A percentile compares a stretch with the other conserved stretches of the same genome.
phyloP scores from a whole-genome alignment of 2,113 vertebrate genomes.

The Odontophorus gujanensis region DNA sequence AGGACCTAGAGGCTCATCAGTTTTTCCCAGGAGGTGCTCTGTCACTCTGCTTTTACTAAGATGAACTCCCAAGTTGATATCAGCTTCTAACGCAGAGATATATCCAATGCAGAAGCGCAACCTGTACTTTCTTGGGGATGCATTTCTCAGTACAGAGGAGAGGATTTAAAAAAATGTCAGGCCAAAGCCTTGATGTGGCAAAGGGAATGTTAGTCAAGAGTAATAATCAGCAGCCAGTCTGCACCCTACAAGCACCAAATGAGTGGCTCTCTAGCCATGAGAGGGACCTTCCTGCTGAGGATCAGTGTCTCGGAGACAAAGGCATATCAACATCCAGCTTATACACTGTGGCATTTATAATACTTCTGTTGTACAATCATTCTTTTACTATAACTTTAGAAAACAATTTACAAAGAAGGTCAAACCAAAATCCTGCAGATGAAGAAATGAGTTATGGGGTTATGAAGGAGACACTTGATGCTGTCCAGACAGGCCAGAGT shows the following conservation, averaged over 20 bases:
- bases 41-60: background rate
- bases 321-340: background rate
- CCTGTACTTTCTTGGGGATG: background rate
- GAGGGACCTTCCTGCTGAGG: background rate
- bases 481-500: background rate
- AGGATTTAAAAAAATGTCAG: background rate
- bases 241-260: background rate
- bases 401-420: fast-evolving
- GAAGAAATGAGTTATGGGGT: background rate
- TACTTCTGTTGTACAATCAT: background rate
- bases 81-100: background rate
- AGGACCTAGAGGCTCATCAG: background rate
- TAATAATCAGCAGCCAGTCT: background rate
- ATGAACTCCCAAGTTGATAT: background rate
- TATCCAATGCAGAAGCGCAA: background rate
- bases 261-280: background rate
- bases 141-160: background rate
- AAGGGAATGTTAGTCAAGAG: background rate
- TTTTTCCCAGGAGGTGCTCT: background rate
- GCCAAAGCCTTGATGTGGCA: background rate
- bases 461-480: background rate
- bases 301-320: background rate
- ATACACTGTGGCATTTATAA: background rate
- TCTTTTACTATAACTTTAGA: background rate
- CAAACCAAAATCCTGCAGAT: background rate